Percentiles rank a stretch among this genome's conserved stretches.
Evolutionary conservation across 92 coral and sea anemone genomes (phyloP).

Genomic region (Porites divaricata): DNA sequence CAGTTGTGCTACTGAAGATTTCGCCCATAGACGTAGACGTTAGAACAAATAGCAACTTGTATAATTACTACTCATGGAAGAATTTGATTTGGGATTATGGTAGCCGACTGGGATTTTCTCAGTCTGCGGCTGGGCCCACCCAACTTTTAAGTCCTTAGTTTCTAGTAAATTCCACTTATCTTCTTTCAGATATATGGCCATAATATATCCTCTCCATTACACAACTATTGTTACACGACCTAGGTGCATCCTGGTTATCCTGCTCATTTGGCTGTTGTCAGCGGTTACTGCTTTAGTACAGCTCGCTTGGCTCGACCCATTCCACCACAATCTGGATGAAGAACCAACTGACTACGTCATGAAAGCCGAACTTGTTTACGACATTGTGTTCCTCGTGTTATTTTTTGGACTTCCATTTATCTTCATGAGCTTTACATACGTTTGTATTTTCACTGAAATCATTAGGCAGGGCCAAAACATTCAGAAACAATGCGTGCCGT

Average conservation of each 20-base stretch:
- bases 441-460: slow-evolving; percentile 34
- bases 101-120: too few species aligned
- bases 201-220: slow-evolving; percentile 41
- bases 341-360: slow-evolving; percentile 20
- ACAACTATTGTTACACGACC: slow-evolving; percentile 50
- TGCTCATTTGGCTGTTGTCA: slow-evolving; percentile 35
- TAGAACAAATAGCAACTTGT: too few species aligned
- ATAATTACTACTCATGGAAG: too few species aligned
- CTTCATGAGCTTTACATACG: slow-evolving; percentile 46
- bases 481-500: slow-evolving; percentile 34
- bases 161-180: not conserved
- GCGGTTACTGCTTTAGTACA: slow-evolving; percentile 38
- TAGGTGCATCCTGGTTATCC: slow-evolving; percentile 29
- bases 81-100: too few species aligned
- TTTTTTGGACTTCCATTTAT: slow-evolving; percentile 48
- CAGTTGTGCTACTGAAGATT: too few species aligned
- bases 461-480: slow-evolving; percentile 51
- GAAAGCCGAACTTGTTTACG: slow-evolving; percentile 49
- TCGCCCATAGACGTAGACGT: too few species aligned
- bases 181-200: slow-evolving; percentile 32
- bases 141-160: too few species aligned
- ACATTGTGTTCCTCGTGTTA: slow-evolving; percentile 17
- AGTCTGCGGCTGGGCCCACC: too few species aligned
- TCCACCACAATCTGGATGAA: slow-evolving; percentile 38
- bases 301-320: slow-evolving; percentile 47